Evolutionary conservation across 2,797 vertebrate species (phyloP).

Genomic region (Myotis daubentonii): DNA sequence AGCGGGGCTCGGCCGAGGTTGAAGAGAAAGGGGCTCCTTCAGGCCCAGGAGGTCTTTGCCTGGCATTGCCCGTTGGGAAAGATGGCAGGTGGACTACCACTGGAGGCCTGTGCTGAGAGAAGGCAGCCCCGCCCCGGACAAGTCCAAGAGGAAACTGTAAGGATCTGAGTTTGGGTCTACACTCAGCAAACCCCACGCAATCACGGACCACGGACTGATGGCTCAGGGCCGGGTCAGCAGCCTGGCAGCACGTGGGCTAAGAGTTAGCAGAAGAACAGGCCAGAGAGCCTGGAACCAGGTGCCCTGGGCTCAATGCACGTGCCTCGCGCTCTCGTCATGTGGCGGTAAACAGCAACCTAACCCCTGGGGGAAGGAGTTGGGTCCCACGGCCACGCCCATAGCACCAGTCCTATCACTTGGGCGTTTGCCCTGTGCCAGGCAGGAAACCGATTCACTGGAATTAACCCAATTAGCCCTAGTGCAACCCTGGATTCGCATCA

Average conservation of each 20-base stretch:
- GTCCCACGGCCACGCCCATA: accelerated
- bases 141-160: background rate
- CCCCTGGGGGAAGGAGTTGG: accelerated
- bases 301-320: background rate
- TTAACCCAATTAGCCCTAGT: background rate
- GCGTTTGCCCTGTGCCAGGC: accelerated
- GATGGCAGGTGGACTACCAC: accelerated
- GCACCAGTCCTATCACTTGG: background rate
- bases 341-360: accelerated
- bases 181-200: background rate
- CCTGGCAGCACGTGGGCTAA: accelerated
- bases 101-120: background rate
- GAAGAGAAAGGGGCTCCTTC: too few relatives aligned
- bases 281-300: background rate
- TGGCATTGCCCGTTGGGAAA: accelerated
- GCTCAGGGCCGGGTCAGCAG: background rate
- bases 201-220: accelerated
- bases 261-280: background rate
- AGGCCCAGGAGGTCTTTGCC: background rate
- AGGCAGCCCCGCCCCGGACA: background rate
- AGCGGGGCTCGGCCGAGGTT: background rate
- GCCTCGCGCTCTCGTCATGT: accelerated
- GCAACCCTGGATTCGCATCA: accelerated
- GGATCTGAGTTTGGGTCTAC: background rate
- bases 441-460: accelerated